Evolutionary conservation across 2,797 vertebrate genomes (phyloP), one percentile per base, ranked within the genome.

Genomic region (Amniataba percoides): DNA sequence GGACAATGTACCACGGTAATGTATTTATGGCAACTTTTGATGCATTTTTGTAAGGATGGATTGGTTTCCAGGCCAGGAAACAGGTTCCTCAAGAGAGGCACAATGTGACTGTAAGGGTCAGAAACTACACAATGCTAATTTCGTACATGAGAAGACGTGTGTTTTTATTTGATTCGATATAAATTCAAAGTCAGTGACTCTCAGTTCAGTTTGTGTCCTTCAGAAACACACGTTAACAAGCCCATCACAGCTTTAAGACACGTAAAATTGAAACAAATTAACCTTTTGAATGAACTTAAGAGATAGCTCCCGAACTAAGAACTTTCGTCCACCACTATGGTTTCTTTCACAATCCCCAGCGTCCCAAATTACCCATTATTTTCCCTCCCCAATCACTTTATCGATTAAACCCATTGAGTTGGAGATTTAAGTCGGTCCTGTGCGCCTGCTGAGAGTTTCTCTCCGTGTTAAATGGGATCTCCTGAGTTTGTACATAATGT

Each of bases 321-420:
- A 82, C 65, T 80, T 90, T 80, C 66, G 48, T 81, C 58, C 76
- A 46, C 40, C 62, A 53, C 60, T 65, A 18, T 31, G 45, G 36
- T 77, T 71, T 78, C 9, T 43, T 46, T 74, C 60, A 65, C 59
- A 83, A 75, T 80, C 78, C 77, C 80, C 71, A 43, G 31, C 46
- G 77, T 78, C 80, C 81, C 83, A 90, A 86, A 86, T 85, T 83
- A 89, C 83, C 87, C 77, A 88, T 92, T 90, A 85, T 83, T 82
- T 86, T 58, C 51, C 62, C 61, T 71, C 65, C 40, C 83, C 77
- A 71, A 83, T 90, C 86, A 78, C 81, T 74, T 75, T 66, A 89
- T 92, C 16, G 89, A 93, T 90, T 57, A 46, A n/a, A 56, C 66
- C 13, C 74, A 62, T 81, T 52, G 62, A 90, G 74, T 65, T 21